Evolutionary conservation across 2,113 vertebrate genomes (phyloP).

Genomic region (Brachionichthys hirsutus): DNA sequence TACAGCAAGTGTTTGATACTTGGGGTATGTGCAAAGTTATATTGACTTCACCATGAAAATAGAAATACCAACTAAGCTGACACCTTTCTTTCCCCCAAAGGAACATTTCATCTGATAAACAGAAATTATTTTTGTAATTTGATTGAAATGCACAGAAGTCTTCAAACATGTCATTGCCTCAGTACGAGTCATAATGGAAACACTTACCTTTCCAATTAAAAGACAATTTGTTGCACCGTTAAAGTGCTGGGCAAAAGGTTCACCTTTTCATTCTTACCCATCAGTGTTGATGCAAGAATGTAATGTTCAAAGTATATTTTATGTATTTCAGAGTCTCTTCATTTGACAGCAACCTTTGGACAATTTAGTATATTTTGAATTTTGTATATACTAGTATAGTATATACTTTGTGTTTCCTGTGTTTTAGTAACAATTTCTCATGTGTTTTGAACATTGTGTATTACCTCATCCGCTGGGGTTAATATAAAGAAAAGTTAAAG

Average conservation of each 20-base stretch:
- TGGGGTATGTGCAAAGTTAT: constrained; percentile 6
- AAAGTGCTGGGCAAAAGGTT: constrained; percentile 23
- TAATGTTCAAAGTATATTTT: constrained; percentile 69
- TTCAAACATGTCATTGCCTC: constrained; percentile 32
- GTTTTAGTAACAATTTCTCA: constrained; percentile 73
- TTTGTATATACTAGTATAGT: constrained; percentile 76
- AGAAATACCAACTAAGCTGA: neutral
- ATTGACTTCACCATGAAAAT: neutral
- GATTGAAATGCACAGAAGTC: constrained; percentile 27
- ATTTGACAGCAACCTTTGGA: constrained; percentile 45
- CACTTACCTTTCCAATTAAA: constrained; percentile 8
- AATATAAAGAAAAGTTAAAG: constrained; percentile 21
- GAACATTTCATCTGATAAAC: neutral
- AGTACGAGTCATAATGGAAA: constrained; percentile 46
- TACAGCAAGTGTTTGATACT: constrained; percentile 20
- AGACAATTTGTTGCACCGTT: constrained; percentile 6
- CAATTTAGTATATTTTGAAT: constrained; percentile 72
- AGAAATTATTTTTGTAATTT: constrained; percentile 41
- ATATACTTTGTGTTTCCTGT: constrained; percentile 74
- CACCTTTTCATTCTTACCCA: constrained; percentile 23
- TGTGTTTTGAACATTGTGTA: constrained; percentile 49
- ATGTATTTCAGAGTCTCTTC: constrained; percentile 48
- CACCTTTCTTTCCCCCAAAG: neutral
- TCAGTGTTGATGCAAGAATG: constrained; percentile 56
- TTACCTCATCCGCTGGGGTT: constrained; percentile 3